Base-by-base conservation (phyloP, 2,888 invertebrate genomes). In the Mylabris sibirica region DNA sequence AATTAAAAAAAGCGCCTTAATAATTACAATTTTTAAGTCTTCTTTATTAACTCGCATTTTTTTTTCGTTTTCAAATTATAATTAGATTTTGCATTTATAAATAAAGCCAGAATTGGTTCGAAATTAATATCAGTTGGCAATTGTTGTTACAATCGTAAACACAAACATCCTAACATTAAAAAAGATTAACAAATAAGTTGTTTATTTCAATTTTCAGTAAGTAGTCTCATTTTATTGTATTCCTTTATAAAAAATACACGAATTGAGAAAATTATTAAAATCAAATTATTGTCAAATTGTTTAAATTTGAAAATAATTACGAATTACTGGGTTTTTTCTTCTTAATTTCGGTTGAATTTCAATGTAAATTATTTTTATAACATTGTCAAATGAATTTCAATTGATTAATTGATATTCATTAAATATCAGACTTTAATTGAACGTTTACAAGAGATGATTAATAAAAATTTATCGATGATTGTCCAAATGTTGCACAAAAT, bases 81-180 rank as follows among this genome's bases (percentile, higher is more conserved):
- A 53, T 53, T 53, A 53, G 22, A 53, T 53, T 53, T 53, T 20
- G 22, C 12, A 4, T 53, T 53, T 53, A 53, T 53, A 49, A 49
- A 49, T 49, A 49, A 53, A 53, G 24, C 53, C 24, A 53, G 22
- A 53, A 53, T 53, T 53, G 53, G 22, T 53, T 22, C 3, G 24
- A 12, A 53, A 53, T 53, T 53, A 53, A 12, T 12, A 53, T 53
- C 53, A 53, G 53, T 53, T 53, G 53, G 20, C 24, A 53, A 53
- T 53, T 53, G 53, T 53, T 53, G 53, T 14, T 24, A 12, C 24
- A 24, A 24, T 53, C 9, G 24, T 53, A 53, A 53, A 53, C 53
- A 53, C 22, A 53, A n/a, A 30, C 30, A 30, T 30, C 8, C 30
- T 8, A 30, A 30, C 8, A n/a, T 30, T 53, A 17, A 14, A 14